Evolutionary conservation across 2,113 vertebrate genomes (phyloP).

Genomic region (Scomber colias): DNA sequence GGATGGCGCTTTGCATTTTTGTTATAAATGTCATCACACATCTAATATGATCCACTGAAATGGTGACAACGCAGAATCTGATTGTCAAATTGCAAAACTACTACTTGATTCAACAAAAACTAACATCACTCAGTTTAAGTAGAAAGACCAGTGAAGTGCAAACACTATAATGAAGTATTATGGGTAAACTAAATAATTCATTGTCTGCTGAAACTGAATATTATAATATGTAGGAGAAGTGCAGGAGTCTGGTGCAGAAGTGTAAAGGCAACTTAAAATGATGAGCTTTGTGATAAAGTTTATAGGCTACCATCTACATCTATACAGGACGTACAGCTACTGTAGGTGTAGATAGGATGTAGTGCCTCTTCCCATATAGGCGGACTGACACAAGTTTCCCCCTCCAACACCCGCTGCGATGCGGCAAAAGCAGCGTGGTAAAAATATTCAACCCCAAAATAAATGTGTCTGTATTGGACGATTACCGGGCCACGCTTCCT

Average conservation of each 20-base stretch:
- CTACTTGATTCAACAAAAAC: not conserved
- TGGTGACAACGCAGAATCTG: no score
- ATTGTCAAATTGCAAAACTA: not conserved
- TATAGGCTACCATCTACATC: no score
- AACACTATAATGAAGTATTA: not conserved
- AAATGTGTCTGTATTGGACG: constrained; percentile 82
- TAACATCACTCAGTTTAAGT: no score
- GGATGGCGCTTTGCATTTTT: not conserved
- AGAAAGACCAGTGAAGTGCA: not conserved
- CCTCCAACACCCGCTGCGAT: constrained; percentile 8
- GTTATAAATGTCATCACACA: not conserved
- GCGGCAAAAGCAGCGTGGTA: constrained; percentile 40
- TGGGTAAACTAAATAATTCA: not conserved
- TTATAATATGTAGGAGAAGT: not conserved
- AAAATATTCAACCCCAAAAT: constrained; percentile 79
- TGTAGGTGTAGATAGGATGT: not conserved
- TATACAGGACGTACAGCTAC: no score
- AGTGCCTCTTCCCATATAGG: not conserved
- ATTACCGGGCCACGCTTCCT: constrained; percentile 84
- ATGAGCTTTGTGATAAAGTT: not conserved
- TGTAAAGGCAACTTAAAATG: not conserved
- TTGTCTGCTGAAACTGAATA: not conserved
- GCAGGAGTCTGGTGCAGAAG: not conserved
- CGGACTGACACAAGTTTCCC: constrained; percentile 19
- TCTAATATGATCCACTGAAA: no score